Base-by-base conservation (phyloP, 2,888 invertebrate genomes). In the Aleiodes alternator region DNA sequence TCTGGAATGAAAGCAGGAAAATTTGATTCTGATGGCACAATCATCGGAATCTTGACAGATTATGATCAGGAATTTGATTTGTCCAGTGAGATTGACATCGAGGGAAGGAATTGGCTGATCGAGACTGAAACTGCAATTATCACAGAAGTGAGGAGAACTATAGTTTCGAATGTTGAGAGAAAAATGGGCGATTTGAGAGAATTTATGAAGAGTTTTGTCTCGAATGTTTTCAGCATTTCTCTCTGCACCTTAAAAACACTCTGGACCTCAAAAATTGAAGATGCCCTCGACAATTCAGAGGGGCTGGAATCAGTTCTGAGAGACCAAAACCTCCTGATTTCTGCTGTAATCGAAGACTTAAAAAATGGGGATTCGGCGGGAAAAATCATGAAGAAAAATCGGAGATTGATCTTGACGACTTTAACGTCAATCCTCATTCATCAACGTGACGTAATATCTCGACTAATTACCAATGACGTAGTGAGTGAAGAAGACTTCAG, bases 191-290 rank as follows among this genome's bases (percentile, higher is more conserved):
- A 48, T 64, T 16, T 9, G 48, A 23, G 53, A 53, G 12, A 69
- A 69, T 34, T 38, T 50, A 8, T 53, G 73, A 2, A 64, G 16
- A 38, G 5, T 7, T 93, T 93, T 92, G 91, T 93, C 0, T 83
- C 90, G 23, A 50, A 29, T 68, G 50, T 68, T 31, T 50, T 68
- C 23, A 51, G 51, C 12, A 23, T 68, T n/a, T 68, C 68, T 34
- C n/a, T 94, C 38, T 93, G 93, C 83, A 87, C 90, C 11, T 90
- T 92, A 2, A 92, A 93, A 87, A 91, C 94, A 59, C 92, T 91
- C 81, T 95, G 95, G 95, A 94, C 95, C 0, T 85, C 89, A 0
- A 91, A 92, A 80, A 92, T 94, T 14, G 92, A 94, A 69, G 88
- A 90, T 12, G 91, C 91, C 50, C 90, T 93, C 14, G 57, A 77